Base-by-base conservation (phyloP, 2,888 invertebrate species). In the Pristionchus maxplancki region DNA sequence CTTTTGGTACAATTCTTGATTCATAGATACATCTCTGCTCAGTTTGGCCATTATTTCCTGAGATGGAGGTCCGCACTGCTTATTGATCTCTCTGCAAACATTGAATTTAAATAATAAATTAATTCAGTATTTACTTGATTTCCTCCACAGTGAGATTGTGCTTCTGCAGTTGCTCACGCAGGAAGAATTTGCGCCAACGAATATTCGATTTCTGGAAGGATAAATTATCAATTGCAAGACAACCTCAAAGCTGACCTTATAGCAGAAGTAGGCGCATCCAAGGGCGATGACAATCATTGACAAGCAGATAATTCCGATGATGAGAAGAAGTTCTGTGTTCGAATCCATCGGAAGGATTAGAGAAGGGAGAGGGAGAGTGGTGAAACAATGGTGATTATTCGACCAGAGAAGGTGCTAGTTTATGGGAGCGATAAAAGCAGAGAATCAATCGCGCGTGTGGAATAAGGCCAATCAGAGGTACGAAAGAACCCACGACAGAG, bases 291-390 rank as follows among this genome's bases (percentile, higher is more conserved):
- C 58, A 13, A 90, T 90, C 84, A 91, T 44, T 37, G 91, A 82
- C 15, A 91, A 50, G 58, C 90, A 91, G 15, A 91, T 91, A n/a
- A 92, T 90, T 24, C 90, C 91, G 88, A 92, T 91, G 15, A 91
- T 89, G 20, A 91, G 71, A 24, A 90, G 82, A 3, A 92, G 87
- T 89, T 90, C 92, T 92, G 88, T 86, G 87, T 88, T 34, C 20
- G 64, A 37, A 85, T 71, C 86, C 71, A 85, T 85, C 1, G 34
- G 40, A 67, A 20, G 17, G 67, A 74, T 74, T 37, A 74, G 71
- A 74, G 48, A 40, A 28, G 28, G 34, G 67, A 31, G 64, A 13
- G 67, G 13, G 1, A 34, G 67, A 17, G 34, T 13, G 31, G 67
- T 28, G 67, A 67, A 34, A 67, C 67, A 67, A 67, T 67, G 78